These are phyloP conservation scores for Lacerta agilis DNA, from an alignment of 2,797 vertebrate species.

Conservation along the genomic window DNA sequence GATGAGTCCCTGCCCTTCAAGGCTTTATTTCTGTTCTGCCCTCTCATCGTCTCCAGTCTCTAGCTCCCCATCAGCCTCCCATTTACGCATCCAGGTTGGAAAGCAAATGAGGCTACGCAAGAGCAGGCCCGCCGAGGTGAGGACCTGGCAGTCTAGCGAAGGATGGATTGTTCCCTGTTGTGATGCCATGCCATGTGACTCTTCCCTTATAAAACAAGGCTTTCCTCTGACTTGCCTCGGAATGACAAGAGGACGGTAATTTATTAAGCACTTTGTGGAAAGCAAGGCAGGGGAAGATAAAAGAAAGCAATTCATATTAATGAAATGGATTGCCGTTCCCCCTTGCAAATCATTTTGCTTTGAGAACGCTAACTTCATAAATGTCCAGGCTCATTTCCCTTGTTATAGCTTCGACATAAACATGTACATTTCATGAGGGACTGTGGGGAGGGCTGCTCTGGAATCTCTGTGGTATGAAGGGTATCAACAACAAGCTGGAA, in stretches of 20 bases:
- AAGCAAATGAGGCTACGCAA: neutral
- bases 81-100: slow-evolving; percentile 2
- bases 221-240: slow-evolving; percentile 16
- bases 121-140: neutral
- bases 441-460: neutral
- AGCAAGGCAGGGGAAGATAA: neutral
- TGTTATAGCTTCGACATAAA: neutral
- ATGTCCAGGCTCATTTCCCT: neutral
- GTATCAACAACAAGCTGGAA: no score
- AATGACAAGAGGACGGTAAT: neutral
- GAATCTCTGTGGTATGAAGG: neutral
- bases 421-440: neutral
- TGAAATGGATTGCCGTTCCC: neutral
- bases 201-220: neutral
- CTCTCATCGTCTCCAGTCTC: slow-evolving; percentile 38
- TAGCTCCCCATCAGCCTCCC: slow-evolving; percentile 19
- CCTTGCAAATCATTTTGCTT: neutral
- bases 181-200: neutral
- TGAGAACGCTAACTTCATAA: slow-evolving; percentile 6
- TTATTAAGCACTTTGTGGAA: neutral
- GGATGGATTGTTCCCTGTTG: slow-evolving; percentile 15
- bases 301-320: neutral
- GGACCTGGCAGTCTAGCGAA: neutral
- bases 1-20: slow-evolving; percentile 45
- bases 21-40: slow-evolving; percentile 30